phyloP scores from a whole-genome alignment of 1,140 invertebrate species.

The fruit fly (Drosophila melanogaster) region DNA sequence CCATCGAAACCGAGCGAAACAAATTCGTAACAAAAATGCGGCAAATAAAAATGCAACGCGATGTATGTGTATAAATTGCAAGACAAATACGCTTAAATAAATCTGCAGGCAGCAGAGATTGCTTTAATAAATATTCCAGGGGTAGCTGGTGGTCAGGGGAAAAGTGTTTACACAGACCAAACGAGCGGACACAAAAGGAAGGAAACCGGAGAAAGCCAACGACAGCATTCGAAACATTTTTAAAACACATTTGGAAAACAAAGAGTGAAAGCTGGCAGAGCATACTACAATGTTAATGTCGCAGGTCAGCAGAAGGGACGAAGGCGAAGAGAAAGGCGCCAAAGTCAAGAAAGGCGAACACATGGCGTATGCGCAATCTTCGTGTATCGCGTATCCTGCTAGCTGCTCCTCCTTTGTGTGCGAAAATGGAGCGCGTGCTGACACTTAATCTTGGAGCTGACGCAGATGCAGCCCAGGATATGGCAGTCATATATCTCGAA shows the following conservation, averaged over 20 bases:
- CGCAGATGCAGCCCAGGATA: conserved; percentile 75
- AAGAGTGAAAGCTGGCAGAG: conserved; percentile 28
- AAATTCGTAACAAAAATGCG: neutral
- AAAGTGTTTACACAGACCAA: conserved; percentile 64
- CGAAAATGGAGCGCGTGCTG: conserved; percentile 54
- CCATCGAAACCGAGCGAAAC: conserved; percentile 26
- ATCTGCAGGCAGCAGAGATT: conserved; percentile 66
- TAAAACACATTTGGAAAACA: conserved; percentile 79
- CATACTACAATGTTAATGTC: conserved; percentile 62
- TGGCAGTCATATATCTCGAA: conserved; percentile 65
- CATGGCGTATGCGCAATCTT: conserved; percentile 74
- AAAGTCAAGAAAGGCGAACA: conserved; percentile 54
- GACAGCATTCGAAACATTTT: conserved; percentile 72
- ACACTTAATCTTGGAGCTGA: conserved; percentile 77
- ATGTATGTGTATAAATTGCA: conserved; percentile 58
- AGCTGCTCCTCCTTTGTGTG: conserved; percentile 10
- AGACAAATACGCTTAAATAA: conserved; percentile 76
- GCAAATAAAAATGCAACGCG: conserved; percentile 14
- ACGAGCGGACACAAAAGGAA: conserved; percentile 14
- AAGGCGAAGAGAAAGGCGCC: conserved; percentile 1
- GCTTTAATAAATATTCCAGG: conserved; percentile 76
- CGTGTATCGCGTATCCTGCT: conserved; percentile 38
- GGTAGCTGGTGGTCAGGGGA: conserved; percentile 4
- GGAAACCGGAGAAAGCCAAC: conserved; percentile 53
- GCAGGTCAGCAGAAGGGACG: conserved; percentile 55